Conservation (phyloP, 1,140 invertebrate genomes). For the Drosophila leontia region DNA sequence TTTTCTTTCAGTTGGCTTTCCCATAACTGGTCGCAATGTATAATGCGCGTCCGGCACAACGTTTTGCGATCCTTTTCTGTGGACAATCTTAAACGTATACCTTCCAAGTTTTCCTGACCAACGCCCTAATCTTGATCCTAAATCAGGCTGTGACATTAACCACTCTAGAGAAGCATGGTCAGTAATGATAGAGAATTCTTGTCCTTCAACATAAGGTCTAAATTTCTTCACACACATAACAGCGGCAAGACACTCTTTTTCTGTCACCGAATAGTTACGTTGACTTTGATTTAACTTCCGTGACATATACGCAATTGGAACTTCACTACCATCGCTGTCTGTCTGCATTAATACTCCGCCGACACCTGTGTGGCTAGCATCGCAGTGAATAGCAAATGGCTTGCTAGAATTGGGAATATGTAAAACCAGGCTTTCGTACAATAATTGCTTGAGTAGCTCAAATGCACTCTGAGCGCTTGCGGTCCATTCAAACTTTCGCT, state of each 20-base stretch:
- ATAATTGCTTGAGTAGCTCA: conserved; percentile 1
- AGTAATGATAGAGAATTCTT: conserved; percentile 5
- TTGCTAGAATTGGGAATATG: conserved; percentile 1
- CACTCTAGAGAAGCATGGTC: background rate
- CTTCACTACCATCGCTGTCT: background rate
- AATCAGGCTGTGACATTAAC: conserved; percentile 2
- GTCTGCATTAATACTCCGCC: conserved; percentile 8
- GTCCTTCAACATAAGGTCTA: conserved; percentile 6
- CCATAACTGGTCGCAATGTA: background rate
- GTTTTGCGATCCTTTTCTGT: conserved; percentile 4
- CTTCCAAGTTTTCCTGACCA: conserved; percentile 8
- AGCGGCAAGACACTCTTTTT: conserved; percentile 3
- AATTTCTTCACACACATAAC: conserved; percentile 18
- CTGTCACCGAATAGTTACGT: background rate
- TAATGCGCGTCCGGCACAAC: background rate
- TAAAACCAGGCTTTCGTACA: background rate
- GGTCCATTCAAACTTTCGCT: conserved; percentile 6
- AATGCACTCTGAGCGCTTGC: background rate
- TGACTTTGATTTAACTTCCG: conserved; percentile 9
- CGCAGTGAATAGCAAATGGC: conserved; percentile 13
- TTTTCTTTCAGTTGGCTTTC: background rate
- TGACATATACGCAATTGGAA: conserved; percentile 8
- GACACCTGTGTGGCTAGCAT: conserved; percentile 9
- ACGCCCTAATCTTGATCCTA: conserved; percentile 1
- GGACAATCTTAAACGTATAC: background rate